Percentiles rank a stretch among this genome's conserved stretches.
phyloP scores from a whole-genome alignment of 2,113 vertebrate genomes.

The Choloepus hoffmanni region DNA sequence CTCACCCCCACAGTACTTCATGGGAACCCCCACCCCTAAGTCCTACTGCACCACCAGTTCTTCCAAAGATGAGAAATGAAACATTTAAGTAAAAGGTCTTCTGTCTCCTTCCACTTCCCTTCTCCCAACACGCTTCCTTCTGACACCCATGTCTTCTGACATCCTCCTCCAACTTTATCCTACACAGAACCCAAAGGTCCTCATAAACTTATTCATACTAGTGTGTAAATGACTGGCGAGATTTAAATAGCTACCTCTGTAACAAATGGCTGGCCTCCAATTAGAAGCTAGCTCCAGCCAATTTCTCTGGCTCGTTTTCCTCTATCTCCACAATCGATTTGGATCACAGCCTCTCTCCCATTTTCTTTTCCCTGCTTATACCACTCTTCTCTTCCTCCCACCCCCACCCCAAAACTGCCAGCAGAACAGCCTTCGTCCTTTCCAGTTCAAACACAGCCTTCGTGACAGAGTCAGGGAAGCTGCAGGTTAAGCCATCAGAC shows the following conservation, averaged over 20 bases:
- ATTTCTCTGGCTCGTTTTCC: not conserved
- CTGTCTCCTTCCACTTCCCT: not conserved
- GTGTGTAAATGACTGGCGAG: slow-evolving; percentile 9
- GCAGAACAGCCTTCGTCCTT: not conserved
- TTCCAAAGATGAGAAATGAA: not conserved
- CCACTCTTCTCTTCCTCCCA: not conserved
- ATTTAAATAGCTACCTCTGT: not conserved
- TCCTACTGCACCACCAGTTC: not conserved
- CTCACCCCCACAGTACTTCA: not conserved
- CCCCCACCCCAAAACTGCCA: not conserved
- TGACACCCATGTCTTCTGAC: not conserved
- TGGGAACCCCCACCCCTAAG: not conserved
- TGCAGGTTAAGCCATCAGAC: not conserved
- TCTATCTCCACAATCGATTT: not conserved
- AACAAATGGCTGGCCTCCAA: slow-evolving; percentile 6
- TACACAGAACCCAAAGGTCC: not conserved
- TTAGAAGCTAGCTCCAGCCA: not conserved
- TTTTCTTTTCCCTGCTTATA: not conserved
- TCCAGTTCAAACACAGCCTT: not conserved
- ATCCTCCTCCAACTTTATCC: not conserved
- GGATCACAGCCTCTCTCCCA: not conserved
- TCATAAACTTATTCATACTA: slow-evolving; percentile 16
- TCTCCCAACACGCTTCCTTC: not conserved
- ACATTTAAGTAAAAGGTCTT: not conserved
- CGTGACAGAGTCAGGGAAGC: not conserved